Evolutionary conservation across 2,888 invertebrate genomes (phyloP).

Genomic region (Lapara coniferarum): DNA sequence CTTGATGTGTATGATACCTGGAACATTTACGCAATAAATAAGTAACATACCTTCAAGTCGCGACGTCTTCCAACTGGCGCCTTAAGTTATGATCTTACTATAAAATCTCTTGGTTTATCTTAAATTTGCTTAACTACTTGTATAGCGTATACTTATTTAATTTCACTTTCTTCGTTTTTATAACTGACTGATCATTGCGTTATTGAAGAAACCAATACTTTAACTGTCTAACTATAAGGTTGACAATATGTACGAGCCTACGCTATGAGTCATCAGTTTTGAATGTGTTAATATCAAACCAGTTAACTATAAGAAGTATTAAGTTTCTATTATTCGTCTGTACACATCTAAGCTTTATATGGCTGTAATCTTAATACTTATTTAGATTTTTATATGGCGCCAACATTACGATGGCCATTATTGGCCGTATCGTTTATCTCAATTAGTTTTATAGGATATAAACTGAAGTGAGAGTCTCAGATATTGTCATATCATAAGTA

Average conservation of each 20-base stretch:
- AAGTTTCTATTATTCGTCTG: slow-evolving; percentile 20
- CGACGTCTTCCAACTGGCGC: slow-evolving; percentile 18
- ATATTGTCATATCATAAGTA: slow-evolving; percentile 27
- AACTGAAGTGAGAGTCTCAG: slow-evolving; percentile 27
- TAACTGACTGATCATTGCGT: neutral
- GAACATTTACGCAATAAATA: slow-evolving; percentile 15
- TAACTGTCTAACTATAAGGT: slow-evolving; percentile 4
- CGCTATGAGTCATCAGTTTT: slow-evolving; percentile 11
- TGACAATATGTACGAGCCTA: neutral
- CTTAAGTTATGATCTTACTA: slow-evolving; percentile 10
- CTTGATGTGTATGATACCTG: neutral
- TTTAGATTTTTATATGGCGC: slow-evolving; percentile 28
- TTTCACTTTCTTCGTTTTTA: slow-evolving; percentile 18
- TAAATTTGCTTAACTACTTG: slow-evolving; percentile 16
- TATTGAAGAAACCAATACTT: slow-evolving; percentile 12
- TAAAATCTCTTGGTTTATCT: slow-evolving; percentile 15
- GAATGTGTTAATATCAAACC: slow-evolving; percentile 11
- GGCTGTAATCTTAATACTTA: slow-evolving; percentile 18
- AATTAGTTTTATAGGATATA: slow-evolving; percentile 30
- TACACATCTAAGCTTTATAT: slow-evolving; percentile 16
- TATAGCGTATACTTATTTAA: slow-evolving; percentile 1
- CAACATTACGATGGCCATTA: slow-evolving; percentile 27
- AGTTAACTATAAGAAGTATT: slow-evolving; percentile 23
- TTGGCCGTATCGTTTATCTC: slow-evolving; percentile 29
- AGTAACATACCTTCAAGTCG: neutral